Evolutionary conservation across 2,888 invertebrate genomes (phyloP).

Genomic region (Balanococcus diminutus): DNA sequence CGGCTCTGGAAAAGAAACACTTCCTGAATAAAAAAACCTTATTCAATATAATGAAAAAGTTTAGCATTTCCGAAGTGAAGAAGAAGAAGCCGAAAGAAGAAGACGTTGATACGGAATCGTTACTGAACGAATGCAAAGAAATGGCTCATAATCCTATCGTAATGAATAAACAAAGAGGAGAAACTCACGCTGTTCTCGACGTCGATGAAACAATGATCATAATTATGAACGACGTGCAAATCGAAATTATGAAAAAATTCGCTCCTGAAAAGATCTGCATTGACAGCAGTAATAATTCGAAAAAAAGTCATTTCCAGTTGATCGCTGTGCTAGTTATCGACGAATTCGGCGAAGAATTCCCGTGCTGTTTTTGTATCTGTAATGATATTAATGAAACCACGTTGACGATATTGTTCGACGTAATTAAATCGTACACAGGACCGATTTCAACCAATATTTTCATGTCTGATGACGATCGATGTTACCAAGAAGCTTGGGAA

Average conservation of each 20-base stretch:
- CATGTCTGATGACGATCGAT: constrained; percentile 56
- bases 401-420: not conserved
- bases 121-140: not conserved
- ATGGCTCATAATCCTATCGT: constrained; percentile 29
- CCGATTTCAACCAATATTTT: constrained; percentile 44
- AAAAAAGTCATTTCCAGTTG: not conserved
- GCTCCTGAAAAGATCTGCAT: not conserved
- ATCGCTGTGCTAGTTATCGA: constrained; percentile 22
- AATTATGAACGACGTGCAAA: constrained; percentile 31
- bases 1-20: constrained; percentile 25
- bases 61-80: constrained; percentile 1
- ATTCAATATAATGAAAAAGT: constrained; percentile 21
- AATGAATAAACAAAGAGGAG: constrained; percentile 11
- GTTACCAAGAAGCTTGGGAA: constrained; percentile 56
- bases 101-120: not conserved
- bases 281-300: not conserved
- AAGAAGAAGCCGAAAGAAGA: not conserved
- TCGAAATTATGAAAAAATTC: constrained; percentile 28
- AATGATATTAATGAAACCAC: constrained; percentile 13
- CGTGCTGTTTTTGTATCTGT: constrained; percentile 30
- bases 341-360: constrained; percentile 46
- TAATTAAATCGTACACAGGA: not conserved
- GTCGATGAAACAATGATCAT: constrained; percentile 14
- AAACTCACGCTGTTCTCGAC: not conserved
- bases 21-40: constrained; percentile 14